Conservation (phyloP, 1,140 invertebrate genomes). For the Zaprionus taronus region DNA sequence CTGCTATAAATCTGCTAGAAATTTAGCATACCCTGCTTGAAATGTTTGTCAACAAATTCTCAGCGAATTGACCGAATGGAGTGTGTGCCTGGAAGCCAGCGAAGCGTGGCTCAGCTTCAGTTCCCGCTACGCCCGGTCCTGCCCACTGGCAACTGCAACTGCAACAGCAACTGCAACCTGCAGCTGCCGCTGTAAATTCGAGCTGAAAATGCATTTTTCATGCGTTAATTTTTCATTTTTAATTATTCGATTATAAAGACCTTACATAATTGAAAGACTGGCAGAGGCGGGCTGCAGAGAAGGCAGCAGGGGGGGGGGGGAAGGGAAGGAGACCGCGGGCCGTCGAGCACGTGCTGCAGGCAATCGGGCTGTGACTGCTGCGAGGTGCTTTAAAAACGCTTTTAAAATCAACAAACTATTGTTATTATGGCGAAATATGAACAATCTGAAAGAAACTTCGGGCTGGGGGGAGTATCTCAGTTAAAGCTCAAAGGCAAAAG, state of each 20-base stretch:
- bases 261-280: conserved; percentile 74
- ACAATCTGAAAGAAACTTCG: background rate
- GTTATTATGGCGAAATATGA: conserved; percentile 1
- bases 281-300: conserved; percentile 11
- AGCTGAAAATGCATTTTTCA: conserved; percentile 78
- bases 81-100: conserved; percentile 26
- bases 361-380: background rate
- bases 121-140: background rate
- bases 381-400: conserved; percentile 28
- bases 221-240: conserved; percentile 82
- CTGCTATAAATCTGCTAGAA: too few relatives aligned
- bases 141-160: background rate
- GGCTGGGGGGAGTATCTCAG: background rate
- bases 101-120: background rate
- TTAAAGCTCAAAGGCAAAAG: conserved; percentile 29
- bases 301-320: conserved; percentile 33
- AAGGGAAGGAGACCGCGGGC: background rate
- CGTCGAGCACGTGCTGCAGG: background rate
- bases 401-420: conserved; percentile 30
- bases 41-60: background rate
- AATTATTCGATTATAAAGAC: conserved; percentile 82
- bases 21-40: background rate
- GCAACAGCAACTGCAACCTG: conserved; percentile 4
- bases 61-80: conserved; percentile 21
- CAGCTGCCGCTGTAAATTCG: conserved; percentile 62